Evolutionary conservation across 2,888 invertebrate species (phyloP).

Genomic region (Tetropium fuscum): DNA sequence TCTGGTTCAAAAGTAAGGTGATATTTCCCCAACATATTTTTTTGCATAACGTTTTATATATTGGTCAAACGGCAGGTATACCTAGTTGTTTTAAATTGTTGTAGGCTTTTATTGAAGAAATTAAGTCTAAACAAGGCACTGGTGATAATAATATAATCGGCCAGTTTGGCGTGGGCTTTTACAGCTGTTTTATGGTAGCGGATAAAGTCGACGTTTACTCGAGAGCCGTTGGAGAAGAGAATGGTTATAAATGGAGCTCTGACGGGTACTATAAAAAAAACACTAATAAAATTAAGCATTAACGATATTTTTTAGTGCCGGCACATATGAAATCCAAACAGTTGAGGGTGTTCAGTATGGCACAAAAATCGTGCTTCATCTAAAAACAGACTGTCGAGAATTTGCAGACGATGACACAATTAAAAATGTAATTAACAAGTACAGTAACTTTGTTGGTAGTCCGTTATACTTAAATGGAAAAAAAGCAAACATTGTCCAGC

Average conservation of each 20-base stretch:
- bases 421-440: conserved; percentile 90
- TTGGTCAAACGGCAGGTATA: not conserved
- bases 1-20: conserved; percentile 87
- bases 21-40: not conserved
- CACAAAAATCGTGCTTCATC: conserved; percentile 92
- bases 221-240: conserved; percentile 75
- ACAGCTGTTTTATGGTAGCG: conserved; percentile 98
- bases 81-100: conserved; percentile 30
- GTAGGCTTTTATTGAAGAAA: conserved; percentile 86
- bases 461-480: conserved; percentile 93
- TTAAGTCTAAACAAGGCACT: conserved; percentile 74
- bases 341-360: conserved; percentile 88
- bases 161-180: conserved; percentile 98
- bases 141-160: conserved; percentile 87
- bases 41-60: not conserved
- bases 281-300: not conserved
- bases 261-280: conserved; percentile 78
- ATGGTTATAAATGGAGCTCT: conserved; percentile 89
- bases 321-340: conserved; percentile 89
- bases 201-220: conserved; percentile 94
- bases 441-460: conserved; percentile 97
- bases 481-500: conserved; percentile 89
- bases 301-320: conserved; percentile 71
- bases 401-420: conserved; percentile 90
- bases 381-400: conserved; percentile 90